phyloP scores from a whole-genome alignment of 2,888 invertebrate species.

The Archaeoteleia sp. region DNA sequence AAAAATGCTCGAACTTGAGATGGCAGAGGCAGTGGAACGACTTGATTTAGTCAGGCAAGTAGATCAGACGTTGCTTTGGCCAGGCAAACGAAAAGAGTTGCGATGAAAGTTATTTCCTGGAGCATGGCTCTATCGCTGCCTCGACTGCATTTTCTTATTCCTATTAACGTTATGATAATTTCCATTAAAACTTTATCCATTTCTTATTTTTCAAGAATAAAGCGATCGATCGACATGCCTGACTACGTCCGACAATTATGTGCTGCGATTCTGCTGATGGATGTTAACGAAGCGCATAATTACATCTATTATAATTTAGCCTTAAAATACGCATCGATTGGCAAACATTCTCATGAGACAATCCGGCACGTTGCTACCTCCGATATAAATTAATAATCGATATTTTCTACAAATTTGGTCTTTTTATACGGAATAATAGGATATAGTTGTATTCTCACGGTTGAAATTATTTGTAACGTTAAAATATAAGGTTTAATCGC shows the following conservation, averaged over 20 bases:
- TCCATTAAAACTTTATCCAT: conserved; percentile 46
- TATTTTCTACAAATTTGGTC: too few species aligned
- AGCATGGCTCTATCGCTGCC: conserved; percentile 31
- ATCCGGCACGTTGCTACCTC: too few species aligned
- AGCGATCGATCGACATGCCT: conserved; percentile 26
- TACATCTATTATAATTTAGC: background rate
- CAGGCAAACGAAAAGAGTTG: too few species aligned
- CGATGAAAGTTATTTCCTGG: conserved; percentile 28
- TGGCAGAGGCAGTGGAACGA: conserved; percentile 43
- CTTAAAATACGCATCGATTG: conserved; percentile 4
- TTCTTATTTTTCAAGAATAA: conserved; percentile 33
- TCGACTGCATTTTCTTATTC: conserved; percentile 34
- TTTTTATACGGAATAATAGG: too few species aligned
- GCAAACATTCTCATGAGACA: too few species aligned
- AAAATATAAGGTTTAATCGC: too few species aligned
- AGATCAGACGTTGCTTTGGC: conserved; percentile 26
- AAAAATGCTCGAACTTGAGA: too few species aligned
- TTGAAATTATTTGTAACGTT: too few species aligned
- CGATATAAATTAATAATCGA: too few species aligned
- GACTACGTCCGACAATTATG: conserved; percentile 34
- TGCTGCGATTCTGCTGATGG: conserved; percentile 19
- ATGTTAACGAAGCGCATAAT: conserved; percentile 9
- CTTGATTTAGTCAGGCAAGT: conserved; percentile 43
- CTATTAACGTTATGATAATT: conserved; percentile 40
- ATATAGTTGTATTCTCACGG: too few species aligned